phyloP scores from a whole-genome alignment of 2,113 vertebrate species.

The Gracilinanus agilis region DNA sequence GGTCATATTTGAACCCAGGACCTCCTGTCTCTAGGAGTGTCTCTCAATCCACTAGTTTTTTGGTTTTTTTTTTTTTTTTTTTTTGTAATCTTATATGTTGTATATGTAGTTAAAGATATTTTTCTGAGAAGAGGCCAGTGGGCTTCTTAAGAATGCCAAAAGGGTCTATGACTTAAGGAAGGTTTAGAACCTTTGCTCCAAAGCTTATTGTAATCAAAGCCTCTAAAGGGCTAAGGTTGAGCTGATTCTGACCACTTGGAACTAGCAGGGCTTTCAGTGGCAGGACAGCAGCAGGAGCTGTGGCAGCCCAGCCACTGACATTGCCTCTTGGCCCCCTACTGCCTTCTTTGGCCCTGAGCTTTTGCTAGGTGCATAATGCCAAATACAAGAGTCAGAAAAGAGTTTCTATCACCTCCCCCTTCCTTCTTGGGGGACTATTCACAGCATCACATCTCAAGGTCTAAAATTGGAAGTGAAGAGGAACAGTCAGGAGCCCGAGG shows the following conservation, averaged over 20 bases:
- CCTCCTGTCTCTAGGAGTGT: no score
- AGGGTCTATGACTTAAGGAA: background rate
- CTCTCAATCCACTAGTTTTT: no score
- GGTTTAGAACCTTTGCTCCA: background rate
- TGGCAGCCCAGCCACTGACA: background rate
- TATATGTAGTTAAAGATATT: background rate
- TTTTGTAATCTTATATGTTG: background rate
- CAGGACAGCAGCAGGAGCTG: background rate
- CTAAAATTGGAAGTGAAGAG: constrained; percentile 1
- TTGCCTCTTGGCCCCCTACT: background rate
- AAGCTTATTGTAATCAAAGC: background rate
- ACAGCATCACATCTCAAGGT: background rate
- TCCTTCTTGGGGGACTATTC: background rate
- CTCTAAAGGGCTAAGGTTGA: background rate
- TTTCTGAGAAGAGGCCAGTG: background rate
- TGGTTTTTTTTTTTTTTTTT: no score
- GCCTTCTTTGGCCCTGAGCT: background rate
- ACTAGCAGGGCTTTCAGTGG: background rate
- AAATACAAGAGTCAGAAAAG: background rate
- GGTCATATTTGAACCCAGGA: no score
- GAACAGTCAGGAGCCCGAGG: background rate
- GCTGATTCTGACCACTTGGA: background rate
- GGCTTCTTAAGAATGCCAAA: background rate
- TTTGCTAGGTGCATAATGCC: background rate
- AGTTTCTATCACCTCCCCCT: background rate